Evolutionary conservation across 2,888 invertebrate genomes (phyloP).

Genomic region (Drosophila crucigera): DNA sequence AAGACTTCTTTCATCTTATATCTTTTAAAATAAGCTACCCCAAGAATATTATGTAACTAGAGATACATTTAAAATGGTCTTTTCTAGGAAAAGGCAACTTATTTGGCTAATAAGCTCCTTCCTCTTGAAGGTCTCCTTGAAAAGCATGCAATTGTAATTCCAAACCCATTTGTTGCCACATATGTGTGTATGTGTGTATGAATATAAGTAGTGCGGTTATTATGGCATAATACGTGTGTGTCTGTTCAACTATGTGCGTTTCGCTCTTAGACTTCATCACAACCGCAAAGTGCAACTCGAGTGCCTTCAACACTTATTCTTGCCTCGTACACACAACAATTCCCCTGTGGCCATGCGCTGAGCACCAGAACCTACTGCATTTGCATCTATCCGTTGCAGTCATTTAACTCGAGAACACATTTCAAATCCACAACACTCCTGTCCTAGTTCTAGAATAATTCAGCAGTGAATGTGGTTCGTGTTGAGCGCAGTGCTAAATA

Average conservation of each 20-base stretch:
- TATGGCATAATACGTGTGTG: conserved; percentile 20
- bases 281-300: conserved; percentile 22
- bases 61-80: background rate
- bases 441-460: background rate
- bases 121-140: background rate
- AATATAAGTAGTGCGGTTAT: background rate
- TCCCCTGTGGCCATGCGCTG: conserved; percentile 8
- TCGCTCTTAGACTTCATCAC: conserved; percentile 28
- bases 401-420: conserved; percentile 14
- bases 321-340: background rate
- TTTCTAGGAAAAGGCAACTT: background rate
- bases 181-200: background rate
- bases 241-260: conserved; percentile 14
- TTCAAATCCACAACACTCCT: conserved; percentile 16
- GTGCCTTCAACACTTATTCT: conserved; percentile 21
- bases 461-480: background rate
- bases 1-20: background rate
- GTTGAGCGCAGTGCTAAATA: background rate
- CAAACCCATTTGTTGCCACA: conserved; percentile 9
- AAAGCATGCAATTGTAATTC: conserved; percentile 11
- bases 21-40: background rate
- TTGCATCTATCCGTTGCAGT: conserved; percentile 17
- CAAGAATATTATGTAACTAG: background rate
- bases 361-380: background rate
- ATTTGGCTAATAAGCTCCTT: background rate